A percentile compares a stretch with the other conserved stretches of the same genome.
Evolutionary conservation across 2,113 vertebrate species (phyloP).

Genomic region (Pimephales promelas): DNA sequence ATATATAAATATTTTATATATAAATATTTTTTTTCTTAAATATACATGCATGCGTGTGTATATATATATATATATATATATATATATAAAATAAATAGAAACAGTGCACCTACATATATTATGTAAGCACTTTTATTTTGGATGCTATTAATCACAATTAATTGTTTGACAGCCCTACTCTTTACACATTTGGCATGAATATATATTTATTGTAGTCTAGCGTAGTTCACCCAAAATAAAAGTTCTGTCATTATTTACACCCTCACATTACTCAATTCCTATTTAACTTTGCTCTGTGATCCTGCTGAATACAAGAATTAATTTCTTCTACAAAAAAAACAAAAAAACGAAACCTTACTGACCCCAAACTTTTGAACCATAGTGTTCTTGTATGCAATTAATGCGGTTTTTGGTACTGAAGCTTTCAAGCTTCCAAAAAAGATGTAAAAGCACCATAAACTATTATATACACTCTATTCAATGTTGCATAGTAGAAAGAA

Average conservation of each 20-base stretch:
- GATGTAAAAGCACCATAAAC: neutral
- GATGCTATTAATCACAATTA: no score
- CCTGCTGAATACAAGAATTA: neutral
- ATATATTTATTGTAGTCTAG: neutral
- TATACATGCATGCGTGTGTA: no score
- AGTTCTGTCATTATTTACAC: neutral
- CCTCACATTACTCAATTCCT: neutral
- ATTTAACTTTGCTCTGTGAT: neutral
- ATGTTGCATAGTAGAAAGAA: neutral
- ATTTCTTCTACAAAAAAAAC: neutral
- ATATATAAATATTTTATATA: no score
- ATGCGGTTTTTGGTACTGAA: neutral
- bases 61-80: no score
- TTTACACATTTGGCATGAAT: no score
- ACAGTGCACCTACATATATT: no score
- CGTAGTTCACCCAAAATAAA: neutral
- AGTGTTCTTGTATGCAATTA: neutral
- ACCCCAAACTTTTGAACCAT: neutral
- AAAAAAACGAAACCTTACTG: no score
- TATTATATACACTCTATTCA: neutral
- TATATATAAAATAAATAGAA: no score
- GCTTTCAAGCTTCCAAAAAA: neutral
- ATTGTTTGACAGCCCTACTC: no score
- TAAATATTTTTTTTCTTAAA: no score
- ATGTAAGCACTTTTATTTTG: no score